phyloP scores from a whole-genome alignment of 2,888 invertebrate species.

The Dione vanillae region DNA sequence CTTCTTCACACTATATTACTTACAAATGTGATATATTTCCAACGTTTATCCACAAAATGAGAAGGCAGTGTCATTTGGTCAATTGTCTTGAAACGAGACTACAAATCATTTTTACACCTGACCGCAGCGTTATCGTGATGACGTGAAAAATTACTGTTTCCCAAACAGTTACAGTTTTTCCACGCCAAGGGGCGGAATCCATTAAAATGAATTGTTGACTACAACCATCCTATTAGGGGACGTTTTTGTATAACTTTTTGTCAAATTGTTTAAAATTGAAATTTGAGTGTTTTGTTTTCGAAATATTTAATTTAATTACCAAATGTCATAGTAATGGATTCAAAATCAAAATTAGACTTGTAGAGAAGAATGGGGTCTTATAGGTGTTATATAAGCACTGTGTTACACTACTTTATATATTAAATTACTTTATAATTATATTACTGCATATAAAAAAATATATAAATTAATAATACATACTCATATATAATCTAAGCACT shows the following conservation, averaged over 20 bases:
- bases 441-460: too few species aligned
- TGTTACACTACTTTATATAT: too few species aligned
- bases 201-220: slow-evolving; percentile 77
- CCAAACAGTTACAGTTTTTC: slow-evolving; percentile 71
- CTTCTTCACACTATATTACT: too few species aligned
- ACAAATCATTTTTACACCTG: slow-evolving; percentile 83
- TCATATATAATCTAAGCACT: too few species aligned
- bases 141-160: slow-evolving; percentile 80
- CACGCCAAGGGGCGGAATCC: slow-evolving; percentile 64
- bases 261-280: slow-evolving; percentile 46
- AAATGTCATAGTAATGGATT: neutral
- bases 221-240: slow-evolving; percentile 59
- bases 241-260: slow-evolving; percentile 43
- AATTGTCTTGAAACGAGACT: slow-evolving; percentile 43
- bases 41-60: slow-evolving; percentile 22
- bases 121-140: slow-evolving; percentile 73
- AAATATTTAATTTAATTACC: slow-evolving; percentile 2
- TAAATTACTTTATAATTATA: too few species aligned
- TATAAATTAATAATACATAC: too few species aligned
- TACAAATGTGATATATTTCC: slow-evolving; percentile 2
- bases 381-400: too few species aligned
- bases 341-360: neutral
- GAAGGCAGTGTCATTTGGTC: slow-evolving; percentile 27
- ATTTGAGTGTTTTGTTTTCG: neutral
- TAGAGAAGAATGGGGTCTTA: too few species aligned